Evolutionary conservation across 2,113 vertebrate genomes (phyloP).

Genomic region (Castor canadensis): DNA sequence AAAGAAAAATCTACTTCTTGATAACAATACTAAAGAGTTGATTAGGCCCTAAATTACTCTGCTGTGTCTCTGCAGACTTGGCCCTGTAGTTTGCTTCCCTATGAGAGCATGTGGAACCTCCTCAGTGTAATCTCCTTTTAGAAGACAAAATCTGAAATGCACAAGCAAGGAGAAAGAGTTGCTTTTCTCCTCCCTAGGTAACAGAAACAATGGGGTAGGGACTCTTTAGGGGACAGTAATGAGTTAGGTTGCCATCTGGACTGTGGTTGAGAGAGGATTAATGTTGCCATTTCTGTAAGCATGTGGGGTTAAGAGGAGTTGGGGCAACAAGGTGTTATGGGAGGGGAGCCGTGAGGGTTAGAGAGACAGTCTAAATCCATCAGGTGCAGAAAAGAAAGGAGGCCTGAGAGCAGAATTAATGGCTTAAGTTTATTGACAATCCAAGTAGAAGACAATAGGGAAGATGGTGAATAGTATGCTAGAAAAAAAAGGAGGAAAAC

Average conservation of each 20-base stretch:
- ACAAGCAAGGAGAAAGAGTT: background rate
- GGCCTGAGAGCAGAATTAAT: background rate
- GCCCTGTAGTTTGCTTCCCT: background rate
- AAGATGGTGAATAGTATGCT: background rate
- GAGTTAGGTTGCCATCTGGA: slow-evolving; percentile 18
- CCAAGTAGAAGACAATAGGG: background rate
- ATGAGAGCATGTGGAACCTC: slow-evolving; percentile 11
- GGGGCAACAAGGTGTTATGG: background rate
- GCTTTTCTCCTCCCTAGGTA: background rate
- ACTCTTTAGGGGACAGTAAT: background rate
- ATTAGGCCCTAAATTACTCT: slow-evolving; percentile 58
- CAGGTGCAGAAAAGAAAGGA: background rate
- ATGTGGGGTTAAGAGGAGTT: too few species aligned
- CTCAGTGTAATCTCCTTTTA: background rate
- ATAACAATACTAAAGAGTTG: slow-evolving; percentile 64
- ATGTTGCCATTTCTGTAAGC: background rate
- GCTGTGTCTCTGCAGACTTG: background rate
- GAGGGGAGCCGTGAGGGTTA: background rate
- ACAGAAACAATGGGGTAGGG: background rate
- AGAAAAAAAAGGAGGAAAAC: background rate
- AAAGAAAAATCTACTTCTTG: slow-evolving; percentile 40
- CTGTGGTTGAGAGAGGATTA: background rate
- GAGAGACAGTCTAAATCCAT: background rate
- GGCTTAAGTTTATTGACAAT: background rate
- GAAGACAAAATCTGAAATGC: slow-evolving; percentile 30